A percentile compares a stretch with the other conserved stretches of the same genome.
Evolutionary conservation across 2,113 vertebrate species (phyloP).

Genomic region (Suricata suricatta): DNA sequence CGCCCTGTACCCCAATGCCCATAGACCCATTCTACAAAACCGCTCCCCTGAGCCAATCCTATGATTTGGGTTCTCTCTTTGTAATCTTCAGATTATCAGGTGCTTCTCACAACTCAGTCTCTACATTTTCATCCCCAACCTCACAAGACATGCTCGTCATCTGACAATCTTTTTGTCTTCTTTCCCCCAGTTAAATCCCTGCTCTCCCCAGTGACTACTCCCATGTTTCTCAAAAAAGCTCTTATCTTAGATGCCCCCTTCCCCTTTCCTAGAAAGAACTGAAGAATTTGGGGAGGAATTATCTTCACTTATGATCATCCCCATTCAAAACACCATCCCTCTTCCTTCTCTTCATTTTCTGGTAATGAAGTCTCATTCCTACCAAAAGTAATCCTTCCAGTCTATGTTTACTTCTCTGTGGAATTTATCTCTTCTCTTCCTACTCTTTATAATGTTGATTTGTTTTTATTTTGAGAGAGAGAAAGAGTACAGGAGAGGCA

Average conservation of each 20-base stretch:
- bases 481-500: no score
- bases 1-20: not conserved
- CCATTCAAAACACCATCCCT: accelerated
- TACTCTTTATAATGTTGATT: not conserved
- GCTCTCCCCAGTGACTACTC: not conserved
- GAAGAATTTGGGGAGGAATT: not conserved
- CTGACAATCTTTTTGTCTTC: not conserved
- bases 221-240: not conserved
- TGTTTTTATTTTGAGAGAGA: no score
- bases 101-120: not conserved
- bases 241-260: not conserved
- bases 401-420: not conserved
- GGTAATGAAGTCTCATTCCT: not conserved
- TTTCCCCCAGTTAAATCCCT: not conserved
- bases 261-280: not conserved
- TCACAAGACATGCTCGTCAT: not conserved
- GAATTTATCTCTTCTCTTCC: not conserved
- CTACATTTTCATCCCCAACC: not conserved
- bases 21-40: not conserved
- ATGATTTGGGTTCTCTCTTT: not conserved
- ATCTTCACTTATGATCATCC: not conserved
- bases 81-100: not conserved
- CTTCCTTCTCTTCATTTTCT: not conserved
- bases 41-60: not conserved
- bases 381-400: not conserved